These are phyloP conservation scores for Caenorhabditis sp. DNA, from an alignment of 2,888 invertebrate species.

Conservation along the genomic window DNA sequence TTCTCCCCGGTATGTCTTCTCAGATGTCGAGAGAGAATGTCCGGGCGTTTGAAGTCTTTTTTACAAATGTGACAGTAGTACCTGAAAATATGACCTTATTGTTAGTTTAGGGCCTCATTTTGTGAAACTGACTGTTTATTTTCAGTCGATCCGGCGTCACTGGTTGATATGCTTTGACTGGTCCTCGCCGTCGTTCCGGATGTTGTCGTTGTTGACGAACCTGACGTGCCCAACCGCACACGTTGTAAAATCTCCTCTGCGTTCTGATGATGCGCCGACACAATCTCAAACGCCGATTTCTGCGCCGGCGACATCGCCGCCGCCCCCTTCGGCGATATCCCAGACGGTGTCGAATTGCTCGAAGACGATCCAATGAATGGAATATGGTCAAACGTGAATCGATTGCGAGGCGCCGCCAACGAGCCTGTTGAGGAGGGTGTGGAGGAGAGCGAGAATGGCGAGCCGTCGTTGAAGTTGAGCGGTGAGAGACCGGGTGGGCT, in stretches of 20 bases:
- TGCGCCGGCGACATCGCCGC: background rate
- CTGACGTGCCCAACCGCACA: slow-evolving; percentile 37
- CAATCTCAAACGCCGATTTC: slow-evolving; percentile 38
- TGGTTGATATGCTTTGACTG: slow-evolving; percentile 14
- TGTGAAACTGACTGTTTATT: slow-evolving; percentile 16
- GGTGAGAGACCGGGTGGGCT: slow-evolving; percentile 69
- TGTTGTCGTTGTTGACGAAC: slow-evolving; percentile 20
- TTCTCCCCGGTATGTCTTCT: slow-evolving; percentile 70
- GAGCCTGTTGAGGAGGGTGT: slow-evolving; percentile 50
- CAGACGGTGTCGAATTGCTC: slow-evolving; percentile 22
- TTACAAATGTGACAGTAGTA: slow-evolving; percentile 57
- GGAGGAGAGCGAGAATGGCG: slow-evolving; percentile 59
- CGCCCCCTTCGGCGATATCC: background rate
- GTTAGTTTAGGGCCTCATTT: background rate
- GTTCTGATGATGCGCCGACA: slow-evolving; percentile 16
- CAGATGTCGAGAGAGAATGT: slow-evolving; percentile 65
- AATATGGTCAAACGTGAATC: slow-evolving; percentile 58
- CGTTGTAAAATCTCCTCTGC: slow-evolving; percentile 35
- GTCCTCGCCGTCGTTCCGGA: slow-evolving; percentile 5
- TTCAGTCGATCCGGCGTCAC: slow-evolving; percentile 2
- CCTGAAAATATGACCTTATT: too few relatives aligned
- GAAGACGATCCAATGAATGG: slow-evolving; percentile 34
- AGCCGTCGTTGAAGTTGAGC: slow-evolving; percentile 59
- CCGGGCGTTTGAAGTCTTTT: slow-evolving; percentile 68
- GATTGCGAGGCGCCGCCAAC: slow-evolving; percentile 18